Conservation (phyloP, 2,888 invertebrate genomes). For the Epistrophe eligans region DNA sequence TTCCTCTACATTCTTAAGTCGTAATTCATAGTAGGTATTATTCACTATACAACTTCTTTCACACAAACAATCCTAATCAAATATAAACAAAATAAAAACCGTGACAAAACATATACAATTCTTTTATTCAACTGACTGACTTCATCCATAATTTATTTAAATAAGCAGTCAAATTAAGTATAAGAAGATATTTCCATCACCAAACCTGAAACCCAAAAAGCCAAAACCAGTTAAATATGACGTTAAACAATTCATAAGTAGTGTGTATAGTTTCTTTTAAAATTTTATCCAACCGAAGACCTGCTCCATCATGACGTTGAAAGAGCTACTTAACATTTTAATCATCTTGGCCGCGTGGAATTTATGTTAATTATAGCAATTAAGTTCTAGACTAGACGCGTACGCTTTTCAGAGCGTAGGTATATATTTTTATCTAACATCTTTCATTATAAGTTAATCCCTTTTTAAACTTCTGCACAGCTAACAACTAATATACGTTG, state of each 20-base stretch:
- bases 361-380: slow-evolving; percentile 3
- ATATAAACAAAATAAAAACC: slow-evolving; percentile 23
- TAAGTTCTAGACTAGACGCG: background rate
- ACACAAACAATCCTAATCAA: slow-evolving; percentile 8
- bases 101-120: slow-evolving; percentile 9
- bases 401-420: background rate
- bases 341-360: slow-evolving; percentile 11
- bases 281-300: background rate
- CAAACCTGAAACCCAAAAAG: slow-evolving; percentile 6
- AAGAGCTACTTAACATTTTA: background rate
- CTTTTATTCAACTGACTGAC: slow-evolving; percentile 7
- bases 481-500: background rate
- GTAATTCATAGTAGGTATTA: slow-evolving; percentile 27
- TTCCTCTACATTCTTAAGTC: slow-evolving; percentile 20
- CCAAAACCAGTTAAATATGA: slow-evolving; percentile 16
- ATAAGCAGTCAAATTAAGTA: slow-evolving; percentile 5
- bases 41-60: background rate
- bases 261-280: background rate
- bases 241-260: slow-evolving; percentile 1
- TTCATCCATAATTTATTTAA: slow-evolving; percentile 25
- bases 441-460: background rate
- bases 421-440: background rate
- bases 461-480: background rate
- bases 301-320: slow-evolving; percentile 1
- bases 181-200: background rate